phyloP scores from a whole-genome alignment of 2,888 invertebrate species.

The Agrochola macilenta region DNA sequence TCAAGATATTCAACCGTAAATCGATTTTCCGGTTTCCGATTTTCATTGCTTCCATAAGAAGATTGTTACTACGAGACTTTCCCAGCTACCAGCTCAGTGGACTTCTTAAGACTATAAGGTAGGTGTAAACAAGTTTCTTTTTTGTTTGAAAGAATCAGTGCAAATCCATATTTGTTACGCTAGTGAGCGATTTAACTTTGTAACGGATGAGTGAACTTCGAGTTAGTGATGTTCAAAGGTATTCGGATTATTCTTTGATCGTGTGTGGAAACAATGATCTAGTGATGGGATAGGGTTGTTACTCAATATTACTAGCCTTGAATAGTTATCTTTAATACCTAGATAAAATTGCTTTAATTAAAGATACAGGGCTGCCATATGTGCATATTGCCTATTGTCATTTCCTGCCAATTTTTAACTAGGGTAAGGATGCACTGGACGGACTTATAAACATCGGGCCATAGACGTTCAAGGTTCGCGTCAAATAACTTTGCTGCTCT shows the following conservation, averaged over 20 bases:
- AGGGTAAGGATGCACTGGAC: too few species aligned
- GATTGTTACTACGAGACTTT: slow-evolving; percentile 33
- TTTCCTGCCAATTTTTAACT: neutral
- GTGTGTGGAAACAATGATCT: neutral
- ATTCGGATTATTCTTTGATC: slow-evolving; percentile 36
- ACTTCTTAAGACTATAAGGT: slow-evolving; percentile 13
- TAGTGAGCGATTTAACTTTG: slow-evolving; percentile 57
- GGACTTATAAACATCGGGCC: too few species aligned
- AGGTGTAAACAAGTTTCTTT: slow-evolving; percentile 29
- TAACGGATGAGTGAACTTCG: slow-evolving; percentile 49
- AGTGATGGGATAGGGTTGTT: neutral
- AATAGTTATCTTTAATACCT: neutral
- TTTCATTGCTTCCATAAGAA: neutral
- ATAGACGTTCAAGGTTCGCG: too few species aligned
- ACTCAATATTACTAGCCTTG: neutral
- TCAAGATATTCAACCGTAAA: neutral
- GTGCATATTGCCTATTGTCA: too few species aligned
- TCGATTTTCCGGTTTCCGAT: slow-evolving; percentile 1
- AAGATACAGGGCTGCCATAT: too few species aligned
- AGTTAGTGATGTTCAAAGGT: slow-evolving; percentile 33
- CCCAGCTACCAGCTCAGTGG: neutral
- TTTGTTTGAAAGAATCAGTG: slow-evolving; percentile 58
- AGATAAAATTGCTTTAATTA: neutral
- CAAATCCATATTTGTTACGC: slow-evolving; percentile 66
- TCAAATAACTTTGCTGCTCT: too few species aligned